Base-by-base conservation (phyloP, 2,113 vertebrate genomes). In the Globicephala melas region DNA sequence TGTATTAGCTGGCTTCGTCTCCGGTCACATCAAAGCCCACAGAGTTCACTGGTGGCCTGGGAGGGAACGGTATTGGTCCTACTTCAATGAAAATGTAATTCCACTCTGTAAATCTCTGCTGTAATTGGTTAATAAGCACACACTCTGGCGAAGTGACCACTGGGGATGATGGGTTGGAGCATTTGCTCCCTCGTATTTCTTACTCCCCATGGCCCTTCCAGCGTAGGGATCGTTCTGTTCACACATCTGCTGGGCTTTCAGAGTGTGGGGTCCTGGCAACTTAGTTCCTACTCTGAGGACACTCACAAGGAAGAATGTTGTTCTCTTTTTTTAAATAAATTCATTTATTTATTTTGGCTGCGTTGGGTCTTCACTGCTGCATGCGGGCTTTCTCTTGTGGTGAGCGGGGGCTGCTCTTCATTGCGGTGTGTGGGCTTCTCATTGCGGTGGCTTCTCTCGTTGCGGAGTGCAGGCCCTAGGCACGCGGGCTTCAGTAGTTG, bases 81-180 rank as follows among this genome's bases (percentile, higher is more conserved):
- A 97, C 97, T 98, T 97, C 98, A 98, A 97, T 96, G 98, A 94
- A 97, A 98, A 97, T 80, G 96, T 67, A 97, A 98, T 98, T 97
- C 96, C 85, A 47, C 86, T 98, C 82, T 23, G 95, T 99, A 98
- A 98, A 98, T 98, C 98, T 97, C 96, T 14, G 31, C 97, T 93
- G 96, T 99, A 98, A 98, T 98, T 98, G 98, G 98, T 97, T 98
- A 98, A 98, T 98, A 98, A 98, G 96, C 97, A 92, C 18, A 63
- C 91, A 60, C 62, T 91, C 95, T 96, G 77, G 94, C 82, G 89
- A 97, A 80, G 97, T 97, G 98, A 98, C 97, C 96, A 1, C 93
- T 86, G 82, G 93, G 67, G 14, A 81, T 31, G 63, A 58, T 1
- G n/a, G 53, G n/a, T 20, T 41, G 41, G 62, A 31, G 86, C 41